Conservation (phyloP, 2,888 invertebrate genomes). For the Cataglyphis livida region DNA sequence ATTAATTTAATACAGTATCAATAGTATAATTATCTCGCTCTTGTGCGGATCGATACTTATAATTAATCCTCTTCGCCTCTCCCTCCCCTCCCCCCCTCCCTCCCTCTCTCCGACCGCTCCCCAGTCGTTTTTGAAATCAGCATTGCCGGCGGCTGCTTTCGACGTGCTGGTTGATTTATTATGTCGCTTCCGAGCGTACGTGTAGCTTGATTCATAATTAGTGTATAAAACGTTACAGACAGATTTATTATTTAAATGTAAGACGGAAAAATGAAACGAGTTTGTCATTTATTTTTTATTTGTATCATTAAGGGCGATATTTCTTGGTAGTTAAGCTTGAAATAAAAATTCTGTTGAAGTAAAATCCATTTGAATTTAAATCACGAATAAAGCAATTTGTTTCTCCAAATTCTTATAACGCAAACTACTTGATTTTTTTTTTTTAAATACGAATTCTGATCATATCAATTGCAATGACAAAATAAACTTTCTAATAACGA, state of each 20-base stretch:
- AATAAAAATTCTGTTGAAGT: constrained; percentile 8
- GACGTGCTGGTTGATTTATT: constrained; percentile 62
- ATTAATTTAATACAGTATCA: constrained; percentile 71
- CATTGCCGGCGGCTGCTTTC: constrained; percentile 33
- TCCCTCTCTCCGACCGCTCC: constrained; percentile 1
- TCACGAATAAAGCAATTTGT: not conserved
- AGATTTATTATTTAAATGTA: constrained; percentile 1
- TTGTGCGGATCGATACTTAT: constrained; percentile 23
- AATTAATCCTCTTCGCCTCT: constrained; percentile 49
- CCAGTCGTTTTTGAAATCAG: constrained; percentile 55
- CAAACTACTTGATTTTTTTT: not conserved
- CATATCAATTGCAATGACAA: not conserved
- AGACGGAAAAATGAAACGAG: not conserved
- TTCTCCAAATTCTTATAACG: not conserved
- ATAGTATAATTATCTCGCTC: constrained; percentile 71
- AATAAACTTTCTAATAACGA: constrained; percentile 23
- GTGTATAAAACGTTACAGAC: constrained; percentile 1
- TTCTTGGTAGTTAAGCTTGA: not conserved
- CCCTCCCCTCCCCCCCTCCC: not conserved
- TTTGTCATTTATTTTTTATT: constrained; percentile 1
- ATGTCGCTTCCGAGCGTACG: constrained; percentile 6
- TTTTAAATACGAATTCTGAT: not conserved
- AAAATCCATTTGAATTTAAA: not conserved
- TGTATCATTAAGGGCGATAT: not conserved
- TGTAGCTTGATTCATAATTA: not conserved